Evolutionary conservation across 2,888 invertebrate genomes (phyloP).

Genomic region (Mechanitis mazaeus): DNA sequence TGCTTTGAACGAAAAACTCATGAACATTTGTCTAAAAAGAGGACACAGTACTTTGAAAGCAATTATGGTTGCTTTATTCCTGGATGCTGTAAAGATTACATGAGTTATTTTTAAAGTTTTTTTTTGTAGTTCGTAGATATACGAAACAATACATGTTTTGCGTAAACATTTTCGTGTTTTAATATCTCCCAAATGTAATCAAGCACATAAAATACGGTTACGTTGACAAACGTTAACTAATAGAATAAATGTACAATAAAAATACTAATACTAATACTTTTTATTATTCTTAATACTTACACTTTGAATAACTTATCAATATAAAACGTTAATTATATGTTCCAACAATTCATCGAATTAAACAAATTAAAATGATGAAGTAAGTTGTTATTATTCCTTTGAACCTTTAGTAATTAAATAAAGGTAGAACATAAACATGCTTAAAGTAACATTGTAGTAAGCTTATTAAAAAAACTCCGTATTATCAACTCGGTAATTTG

Average conservation of each 20-base stretch:
- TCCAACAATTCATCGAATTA: too few relatives aligned
- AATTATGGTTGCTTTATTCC: constrained; percentile 24
- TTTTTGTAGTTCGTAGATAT: constrained; percentile 8
- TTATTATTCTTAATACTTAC: too few relatives aligned
- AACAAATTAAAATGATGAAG: too few relatives aligned
- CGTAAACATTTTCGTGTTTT: not conserved
- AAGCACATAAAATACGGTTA: too few relatives aligned
- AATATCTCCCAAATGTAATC: not conserved
- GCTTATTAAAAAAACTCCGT: constrained; percentile 4
- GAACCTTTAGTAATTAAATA: too few relatives aligned
- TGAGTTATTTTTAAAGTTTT: constrained; percentile 18
- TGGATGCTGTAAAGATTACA: constrained; percentile 21
- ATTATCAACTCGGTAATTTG: constrained; percentile 12
- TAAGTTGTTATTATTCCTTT: too few relatives aligned
- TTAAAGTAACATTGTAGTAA: not conserved
- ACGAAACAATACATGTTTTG: not conserved
- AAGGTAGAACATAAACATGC: too few relatives aligned
- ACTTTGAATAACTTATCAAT: too few relatives aligned
- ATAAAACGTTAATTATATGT: too few relatives aligned
- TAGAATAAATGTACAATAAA: too few relatives aligned
- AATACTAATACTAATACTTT: too few relatives aligned
- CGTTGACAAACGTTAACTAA: too few relatives aligned
- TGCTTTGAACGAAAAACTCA: constrained; percentile 24
- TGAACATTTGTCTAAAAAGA: constrained; percentile 24
- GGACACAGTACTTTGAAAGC: constrained; percentile 25